Evolutionary conservation across 2,888 invertebrate genomes (phyloP).

Genomic region (Icerya purchasi): DNA sequence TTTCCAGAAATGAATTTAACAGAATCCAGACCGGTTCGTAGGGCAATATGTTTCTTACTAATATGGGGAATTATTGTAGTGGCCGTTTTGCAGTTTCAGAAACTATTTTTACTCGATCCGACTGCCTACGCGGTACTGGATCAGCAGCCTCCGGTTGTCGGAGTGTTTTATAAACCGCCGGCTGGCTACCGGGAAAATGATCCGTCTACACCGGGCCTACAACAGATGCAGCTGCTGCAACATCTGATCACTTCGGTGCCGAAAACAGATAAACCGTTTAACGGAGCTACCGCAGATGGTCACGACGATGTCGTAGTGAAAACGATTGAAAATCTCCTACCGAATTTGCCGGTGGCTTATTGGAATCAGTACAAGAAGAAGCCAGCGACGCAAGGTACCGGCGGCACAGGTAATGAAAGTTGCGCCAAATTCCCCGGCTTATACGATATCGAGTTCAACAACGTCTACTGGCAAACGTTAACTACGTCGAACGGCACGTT

Average conservation of each 20-base stretch:
- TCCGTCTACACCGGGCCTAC: not conserved
- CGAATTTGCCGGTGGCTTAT: slow-evolving; percentile 63
- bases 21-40: slow-evolving; percentile 18
- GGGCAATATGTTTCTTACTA: slow-evolving; percentile 19
- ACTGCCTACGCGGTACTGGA: slow-evolving; percentile 1
- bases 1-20: slow-evolving; percentile 12
- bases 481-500: slow-evolving; percentile 67
- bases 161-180: slow-evolving; percentile 5
- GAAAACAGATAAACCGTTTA: slow-evolving; percentile 1
- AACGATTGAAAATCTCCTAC: slow-evolving; percentile 56
- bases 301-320: slow-evolving; percentile 15
- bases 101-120: slow-evolving; percentile 15
- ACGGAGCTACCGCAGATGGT: slow-evolving; percentile 6
- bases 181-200: slow-evolving; percentile 9
- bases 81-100: slow-evolving; percentile 20
- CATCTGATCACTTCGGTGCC: slow-evolving; percentile 2
- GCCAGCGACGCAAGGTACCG: not conserved
- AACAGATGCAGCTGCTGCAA: not conserved
- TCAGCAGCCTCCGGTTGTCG: slow-evolving; percentile 4
- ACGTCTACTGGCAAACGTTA: slow-evolving; percentile 79
- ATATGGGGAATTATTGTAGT: slow-evolving; percentile 21
- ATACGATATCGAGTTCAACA: slow-evolving; percentile 79
- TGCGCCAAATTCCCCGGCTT: slow-evolving; percentile 72
- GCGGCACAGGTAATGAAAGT: too few relatives aligned
- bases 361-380: slow-evolving; percentile 38